A percentile compares a stretch with the other conserved stretches of the same genome.
phyloP scores from a whole-genome alignment of 2,888 invertebrate species.

The Calameuta pallipes region DNA sequence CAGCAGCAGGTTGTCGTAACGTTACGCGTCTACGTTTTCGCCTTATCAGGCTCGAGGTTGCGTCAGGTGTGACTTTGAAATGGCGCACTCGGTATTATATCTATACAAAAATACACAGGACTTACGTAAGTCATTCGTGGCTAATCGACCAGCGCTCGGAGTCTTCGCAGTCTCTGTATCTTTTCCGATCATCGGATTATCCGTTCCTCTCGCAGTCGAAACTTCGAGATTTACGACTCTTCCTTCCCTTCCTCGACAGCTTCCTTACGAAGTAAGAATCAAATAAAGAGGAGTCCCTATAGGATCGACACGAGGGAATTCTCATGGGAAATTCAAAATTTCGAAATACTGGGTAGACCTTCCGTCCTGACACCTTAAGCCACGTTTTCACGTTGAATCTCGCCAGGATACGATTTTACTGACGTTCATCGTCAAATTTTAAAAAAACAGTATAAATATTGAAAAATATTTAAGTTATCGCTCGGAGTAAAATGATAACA shows the following conservation, averaged over 20 bases:
- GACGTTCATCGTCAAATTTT: too few relatives aligned
- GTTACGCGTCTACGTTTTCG: neutral
- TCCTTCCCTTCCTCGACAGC: neutral
- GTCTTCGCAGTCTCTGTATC: neutral
- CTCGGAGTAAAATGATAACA: too few relatives aligned
- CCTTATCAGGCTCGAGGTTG: conserved; percentile 1
- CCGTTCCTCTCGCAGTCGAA: neutral
- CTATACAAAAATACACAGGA: neutral
- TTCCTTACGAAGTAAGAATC: neutral
- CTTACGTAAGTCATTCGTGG: neutral
- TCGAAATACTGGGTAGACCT: too few relatives aligned
- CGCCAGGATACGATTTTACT: too few relatives aligned
- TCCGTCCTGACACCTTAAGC: too few relatives aligned
- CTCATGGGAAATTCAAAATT: too few relatives aligned
- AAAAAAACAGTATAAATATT: too few relatives aligned
- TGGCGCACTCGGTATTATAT: neutral
- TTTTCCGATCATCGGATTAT: neutral
- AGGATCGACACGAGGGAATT: too few relatives aligned
- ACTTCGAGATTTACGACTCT: neutral
- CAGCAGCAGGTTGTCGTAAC: neutral
- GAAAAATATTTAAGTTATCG: too few relatives aligned
- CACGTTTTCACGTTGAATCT: too few relatives aligned
- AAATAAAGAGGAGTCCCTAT: neutral
- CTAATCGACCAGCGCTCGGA: neutral
- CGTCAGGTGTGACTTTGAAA: conserved; percentile 4